These are phyloP conservation scores for Pimephales promelas DNA, from an alignment of 2,113 vertebrate genomes.

Conservation along the genomic window DNA sequence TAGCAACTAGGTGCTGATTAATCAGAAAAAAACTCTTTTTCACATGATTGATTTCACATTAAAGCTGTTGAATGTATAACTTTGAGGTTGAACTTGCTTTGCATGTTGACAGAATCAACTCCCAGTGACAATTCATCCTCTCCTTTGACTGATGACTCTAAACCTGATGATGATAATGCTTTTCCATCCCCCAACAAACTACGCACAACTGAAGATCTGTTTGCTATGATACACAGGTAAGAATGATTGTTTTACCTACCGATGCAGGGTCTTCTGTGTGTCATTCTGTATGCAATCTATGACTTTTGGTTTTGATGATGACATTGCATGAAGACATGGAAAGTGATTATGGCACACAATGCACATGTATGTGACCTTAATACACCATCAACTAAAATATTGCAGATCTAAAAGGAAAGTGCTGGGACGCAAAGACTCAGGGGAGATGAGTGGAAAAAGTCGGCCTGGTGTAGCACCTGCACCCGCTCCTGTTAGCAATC, in stretches of 20 bases:
- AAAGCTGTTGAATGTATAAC: neutral
- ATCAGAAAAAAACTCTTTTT: neutral
- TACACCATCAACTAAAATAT: neutral
- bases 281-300: neutral
- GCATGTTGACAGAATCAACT: conserved; percentile 73
- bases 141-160: conserved; percentile 89
- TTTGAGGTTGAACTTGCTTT: neutral
- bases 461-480: conserved; percentile 75
- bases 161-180: conserved; percentile 85
- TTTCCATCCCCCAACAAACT: conserved; percentile 93
- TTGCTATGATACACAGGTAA: conserved; percentile 99
- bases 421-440: conserved; percentile 95
- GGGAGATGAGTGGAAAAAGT: conserved; percentile 84
- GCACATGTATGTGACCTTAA: neutral
- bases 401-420: conserved; percentile 97
- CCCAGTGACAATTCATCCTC: conserved; percentile 92
- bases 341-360: neutral
- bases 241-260: conserved; percentile 15
- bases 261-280: neutral
- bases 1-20: neutral
- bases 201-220: conserved; percentile 96
- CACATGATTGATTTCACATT: neutral
- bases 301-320: neutral
- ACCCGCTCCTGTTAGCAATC: conserved; percentile 56
- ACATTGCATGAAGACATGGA: neutral